Evolutionary conservation across 2,113 vertebrate species (phyloP).

Genomic region (Aix galericulata): DNA sequence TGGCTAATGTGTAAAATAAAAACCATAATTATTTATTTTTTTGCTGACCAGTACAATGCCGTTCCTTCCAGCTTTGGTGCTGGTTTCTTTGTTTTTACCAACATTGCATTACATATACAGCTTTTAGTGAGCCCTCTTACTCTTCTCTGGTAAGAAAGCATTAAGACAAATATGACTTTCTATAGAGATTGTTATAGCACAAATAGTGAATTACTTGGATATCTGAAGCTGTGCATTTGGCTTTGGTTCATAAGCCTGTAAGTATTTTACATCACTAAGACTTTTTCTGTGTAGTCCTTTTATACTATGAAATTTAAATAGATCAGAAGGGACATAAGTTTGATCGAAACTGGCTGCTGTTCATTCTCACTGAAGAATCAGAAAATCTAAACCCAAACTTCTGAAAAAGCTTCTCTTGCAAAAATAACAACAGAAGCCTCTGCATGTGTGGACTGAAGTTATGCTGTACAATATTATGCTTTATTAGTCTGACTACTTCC

Average conservation of each 20-base stretch:
- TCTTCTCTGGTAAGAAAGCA: not conserved
- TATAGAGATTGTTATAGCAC: fast-evolving
- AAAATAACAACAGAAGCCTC: not conserved
- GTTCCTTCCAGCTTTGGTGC: not conserved
- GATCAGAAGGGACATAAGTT: not conserved
- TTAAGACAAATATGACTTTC: not conserved
- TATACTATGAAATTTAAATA: not conserved
- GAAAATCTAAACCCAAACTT: not conserved
- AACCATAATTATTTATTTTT: not conserved
- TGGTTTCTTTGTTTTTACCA: not conserved
- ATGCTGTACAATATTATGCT: not conserved
- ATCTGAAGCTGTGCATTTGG: not conserved
- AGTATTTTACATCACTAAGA: not conserved
- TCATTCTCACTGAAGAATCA: not conserved
- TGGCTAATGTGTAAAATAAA: not conserved
- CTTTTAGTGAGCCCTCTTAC: not conserved
- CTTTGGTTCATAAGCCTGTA: not conserved
- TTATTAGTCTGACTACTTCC: not conserved
- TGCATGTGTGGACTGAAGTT: not conserved
- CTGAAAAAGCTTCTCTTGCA: not conserved
- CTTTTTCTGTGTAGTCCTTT: not conserved
- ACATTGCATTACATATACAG: not conserved
- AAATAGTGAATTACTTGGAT: not conserved
- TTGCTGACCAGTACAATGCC: not conserved
- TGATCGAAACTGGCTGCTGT: not conserved